Conservation (phyloP, 2,113 vertebrate genomes). For the Malurus alboscapulatus region DNA sequence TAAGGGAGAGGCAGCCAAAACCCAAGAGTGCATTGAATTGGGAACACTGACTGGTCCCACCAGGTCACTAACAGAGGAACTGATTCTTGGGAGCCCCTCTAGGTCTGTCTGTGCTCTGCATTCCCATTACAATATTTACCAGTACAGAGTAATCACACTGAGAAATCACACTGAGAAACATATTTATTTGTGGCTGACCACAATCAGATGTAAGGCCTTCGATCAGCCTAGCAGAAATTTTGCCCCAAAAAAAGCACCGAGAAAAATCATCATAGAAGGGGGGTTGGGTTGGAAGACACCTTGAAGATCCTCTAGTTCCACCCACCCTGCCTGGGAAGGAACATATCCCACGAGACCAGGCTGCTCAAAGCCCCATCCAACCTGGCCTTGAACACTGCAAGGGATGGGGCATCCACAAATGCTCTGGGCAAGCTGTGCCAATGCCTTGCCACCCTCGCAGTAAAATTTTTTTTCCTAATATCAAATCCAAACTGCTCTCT, state of each 20-base stretch:
- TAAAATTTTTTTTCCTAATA: neutral
- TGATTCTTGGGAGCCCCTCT: neutral
- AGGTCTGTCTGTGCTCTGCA: neutral
- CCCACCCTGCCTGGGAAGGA: neutral
- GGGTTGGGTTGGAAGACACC: neutral
- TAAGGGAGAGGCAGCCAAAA: neutral
- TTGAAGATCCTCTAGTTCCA: neutral
- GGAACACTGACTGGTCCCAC: neutral
- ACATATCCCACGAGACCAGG: neutral
- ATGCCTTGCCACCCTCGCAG: neutral
- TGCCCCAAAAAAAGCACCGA: neutral
- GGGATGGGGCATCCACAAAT: rapidly evolving
- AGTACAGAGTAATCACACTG: neutral
- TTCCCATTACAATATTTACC: neutral
- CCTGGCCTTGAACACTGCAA: neutral
- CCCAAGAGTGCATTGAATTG: neutral
- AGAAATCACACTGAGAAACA: neutral
- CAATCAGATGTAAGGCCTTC: rapidly evolving
- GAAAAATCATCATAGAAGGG: neutral
- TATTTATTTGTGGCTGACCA: neutral
- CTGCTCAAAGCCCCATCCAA: neutral
- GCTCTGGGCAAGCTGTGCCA: neutral
- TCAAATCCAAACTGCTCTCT: neutral
- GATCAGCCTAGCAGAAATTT: neutral
- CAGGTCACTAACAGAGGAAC: neutral